phyloP scores from a whole-genome alignment of 2,113 vertebrate species.

The Echinops telfairi region DNA sequence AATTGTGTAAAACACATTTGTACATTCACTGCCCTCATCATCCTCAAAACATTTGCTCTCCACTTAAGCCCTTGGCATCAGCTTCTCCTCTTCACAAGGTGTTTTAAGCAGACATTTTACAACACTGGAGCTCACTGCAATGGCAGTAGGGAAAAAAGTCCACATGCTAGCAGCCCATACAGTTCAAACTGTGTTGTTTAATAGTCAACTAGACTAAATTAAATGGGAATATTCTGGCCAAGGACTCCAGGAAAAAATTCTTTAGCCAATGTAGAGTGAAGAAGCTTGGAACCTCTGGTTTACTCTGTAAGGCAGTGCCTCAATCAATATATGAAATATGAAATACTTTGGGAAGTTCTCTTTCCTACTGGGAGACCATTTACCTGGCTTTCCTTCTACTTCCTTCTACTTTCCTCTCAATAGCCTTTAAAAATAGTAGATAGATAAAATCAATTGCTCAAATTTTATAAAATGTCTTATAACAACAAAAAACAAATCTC shows the following conservation, averaged over 20 bases:
- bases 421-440: background rate
- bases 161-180: too few relatives aligned
- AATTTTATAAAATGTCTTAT: slow-evolving; percentile 46
- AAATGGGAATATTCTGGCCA: too few relatives aligned
- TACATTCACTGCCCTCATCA: too few relatives aligned
- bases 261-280: background rate
- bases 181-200: too few relatives aligned
- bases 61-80: too few relatives aligned
- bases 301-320: slow-evolving; percentile 17
- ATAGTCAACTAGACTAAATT: too few relatives aligned
- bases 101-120: too few relatives aligned
- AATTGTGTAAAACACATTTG: too few relatives aligned
- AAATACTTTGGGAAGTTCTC: background rate
- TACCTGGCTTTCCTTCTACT: background rate
- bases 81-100: too few relatives aligned
- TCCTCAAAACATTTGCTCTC: too few relatives aligned
- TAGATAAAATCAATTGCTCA: slow-evolving; percentile 35
- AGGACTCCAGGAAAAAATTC: slow-evolving; percentile 34
- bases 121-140: too few relatives aligned
- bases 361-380: background rate
- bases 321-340: background rate
- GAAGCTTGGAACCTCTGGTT: background rate
- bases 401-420: slow-evolving; percentile 21
- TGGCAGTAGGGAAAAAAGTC: too few relatives aligned
- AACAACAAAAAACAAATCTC: slow-evolving; percentile 1